phyloP scores from a whole-genome alignment of 2,797 vertebrate species.

The Arctocebus calabarensis region DNA sequence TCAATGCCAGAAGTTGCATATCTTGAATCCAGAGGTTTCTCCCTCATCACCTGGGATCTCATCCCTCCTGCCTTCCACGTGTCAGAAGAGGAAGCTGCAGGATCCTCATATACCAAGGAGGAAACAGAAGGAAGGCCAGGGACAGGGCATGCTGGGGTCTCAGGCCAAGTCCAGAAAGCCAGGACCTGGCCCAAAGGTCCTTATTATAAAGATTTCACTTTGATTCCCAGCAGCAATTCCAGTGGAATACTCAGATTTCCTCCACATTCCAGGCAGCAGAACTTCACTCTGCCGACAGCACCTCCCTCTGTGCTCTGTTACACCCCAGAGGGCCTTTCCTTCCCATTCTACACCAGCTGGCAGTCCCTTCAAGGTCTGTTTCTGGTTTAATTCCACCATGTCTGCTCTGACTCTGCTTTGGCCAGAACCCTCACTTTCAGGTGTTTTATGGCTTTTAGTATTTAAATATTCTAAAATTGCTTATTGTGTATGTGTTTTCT shows the following conservation, averaged over 20 bases:
- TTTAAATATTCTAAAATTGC: not conserved
- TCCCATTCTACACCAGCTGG: not conserved
- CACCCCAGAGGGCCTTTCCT: not conserved
- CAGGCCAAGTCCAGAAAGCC: not conserved
- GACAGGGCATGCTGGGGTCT: not conserved
- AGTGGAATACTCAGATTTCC: not conserved
- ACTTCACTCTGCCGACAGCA: not conserved
- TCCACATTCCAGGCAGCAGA: not conserved
- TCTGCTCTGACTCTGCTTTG: constrained; percentile 8
- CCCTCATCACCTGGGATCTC: not conserved
- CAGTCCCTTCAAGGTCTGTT: not conserved
- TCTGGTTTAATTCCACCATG: not conserved
- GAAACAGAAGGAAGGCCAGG: not conserved
- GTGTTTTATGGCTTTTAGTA: not conserved
- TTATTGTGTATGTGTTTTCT: not conserved
- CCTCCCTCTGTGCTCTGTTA: fast-evolving
- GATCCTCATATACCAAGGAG: not conserved
- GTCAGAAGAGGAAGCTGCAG: not conserved
- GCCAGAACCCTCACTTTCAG: not conserved
- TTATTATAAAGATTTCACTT: not conserved
- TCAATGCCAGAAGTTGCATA: not conserved
- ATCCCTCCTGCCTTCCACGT: not conserved
- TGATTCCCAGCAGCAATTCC: not conserved
- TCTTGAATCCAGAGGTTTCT: not conserved
- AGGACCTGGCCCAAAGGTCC: not conserved